These are phyloP conservation scores for Rhombomys opimus DNA, from an alignment of 2,113 vertebrate species.

Conservation along the genomic window DNA sequence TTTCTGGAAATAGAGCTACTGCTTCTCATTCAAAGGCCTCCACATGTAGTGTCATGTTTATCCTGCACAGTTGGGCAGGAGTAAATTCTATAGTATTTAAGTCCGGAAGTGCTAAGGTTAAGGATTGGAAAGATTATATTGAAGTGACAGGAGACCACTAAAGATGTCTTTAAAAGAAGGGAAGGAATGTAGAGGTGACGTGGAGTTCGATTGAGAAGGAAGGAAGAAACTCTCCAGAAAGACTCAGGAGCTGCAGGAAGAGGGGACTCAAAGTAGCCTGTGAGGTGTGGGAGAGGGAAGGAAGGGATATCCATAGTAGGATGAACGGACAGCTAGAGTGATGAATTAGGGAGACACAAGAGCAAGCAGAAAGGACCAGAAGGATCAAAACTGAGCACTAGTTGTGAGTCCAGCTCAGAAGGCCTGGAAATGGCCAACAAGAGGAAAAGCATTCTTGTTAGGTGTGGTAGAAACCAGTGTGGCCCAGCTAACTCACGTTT, in stretches of 20 bases:
- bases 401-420: neutral
- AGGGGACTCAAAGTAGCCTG: neutral
- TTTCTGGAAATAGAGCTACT: neutral
- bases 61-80: too few relatives aligned
- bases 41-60: neutral
- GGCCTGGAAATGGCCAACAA: neutral
- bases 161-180: neutral
- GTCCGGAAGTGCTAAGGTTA: neutral
- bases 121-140: neutral
- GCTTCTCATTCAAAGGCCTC: neutral
- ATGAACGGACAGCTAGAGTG: neutral
- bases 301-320: too few relatives aligned
- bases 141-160: neutral
- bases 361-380: neutral
- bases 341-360: fast-evolving
- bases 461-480: neutral
- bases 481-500: slow-evolving; percentile 8
- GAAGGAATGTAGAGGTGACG: neutral
- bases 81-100: neutral
- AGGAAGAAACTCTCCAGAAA: neutral
- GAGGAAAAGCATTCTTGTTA: neutral
- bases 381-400: neutral
- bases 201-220: neutral
- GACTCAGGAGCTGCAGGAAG: neutral
- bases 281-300: neutral